These are phyloP conservation scores for Leptopterna dolabrata DNA, from an alignment of 2,888 invertebrate species.

Conservation along the genomic window DNA sequence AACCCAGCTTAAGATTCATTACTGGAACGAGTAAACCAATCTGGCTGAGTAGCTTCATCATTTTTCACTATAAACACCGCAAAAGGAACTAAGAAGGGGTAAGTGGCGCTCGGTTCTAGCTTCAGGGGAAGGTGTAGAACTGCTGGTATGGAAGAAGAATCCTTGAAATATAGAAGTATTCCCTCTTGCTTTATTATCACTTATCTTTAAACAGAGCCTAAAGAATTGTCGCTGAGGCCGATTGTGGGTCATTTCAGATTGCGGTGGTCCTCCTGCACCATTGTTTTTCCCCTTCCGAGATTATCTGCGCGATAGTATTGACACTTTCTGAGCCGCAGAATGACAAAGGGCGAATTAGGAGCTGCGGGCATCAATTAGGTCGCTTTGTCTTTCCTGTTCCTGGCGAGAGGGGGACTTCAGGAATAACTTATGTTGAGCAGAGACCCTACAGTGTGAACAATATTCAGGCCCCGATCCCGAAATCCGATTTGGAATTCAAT, in stretches of 20 bases:
- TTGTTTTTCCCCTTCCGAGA: not conserved
- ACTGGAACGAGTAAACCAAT: too few relatives aligned
- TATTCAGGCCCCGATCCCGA: constrained; percentile 3
- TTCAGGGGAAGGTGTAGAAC: too few relatives aligned
- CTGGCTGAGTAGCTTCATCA: too few relatives aligned
- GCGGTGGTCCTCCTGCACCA: not conserved
- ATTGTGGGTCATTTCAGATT: not conserved
- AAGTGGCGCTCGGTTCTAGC: too few relatives aligned
- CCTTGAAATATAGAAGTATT: too few relatives aligned
- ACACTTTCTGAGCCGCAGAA: constrained; percentile 4
- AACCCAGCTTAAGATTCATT: too few relatives aligned
- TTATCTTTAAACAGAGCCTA: too few relatives aligned
- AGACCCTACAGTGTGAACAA: not conserved
- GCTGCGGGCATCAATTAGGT: constrained; percentile 25
- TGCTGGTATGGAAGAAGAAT: too few relatives aligned
- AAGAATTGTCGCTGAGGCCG: too few relatives aligned
- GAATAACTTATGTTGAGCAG: not conserved
- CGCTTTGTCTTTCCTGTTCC: constrained; percentile 3
- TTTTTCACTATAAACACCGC: too few relatives aligned
- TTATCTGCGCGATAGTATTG: constrained; percentile 13
- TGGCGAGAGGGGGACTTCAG: not conserved
- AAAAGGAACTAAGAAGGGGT: too few relatives aligned
- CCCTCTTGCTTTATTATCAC: too few relatives aligned
- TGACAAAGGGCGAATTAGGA: constrained; percentile 13
- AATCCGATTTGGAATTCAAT: constrained; percentile 1